Percentiles rank a stretch among this genome's conserved stretches.
Conservation (phyloP, 2,113 vertebrate genomes). For the Hystrix brachyura region DNA sequence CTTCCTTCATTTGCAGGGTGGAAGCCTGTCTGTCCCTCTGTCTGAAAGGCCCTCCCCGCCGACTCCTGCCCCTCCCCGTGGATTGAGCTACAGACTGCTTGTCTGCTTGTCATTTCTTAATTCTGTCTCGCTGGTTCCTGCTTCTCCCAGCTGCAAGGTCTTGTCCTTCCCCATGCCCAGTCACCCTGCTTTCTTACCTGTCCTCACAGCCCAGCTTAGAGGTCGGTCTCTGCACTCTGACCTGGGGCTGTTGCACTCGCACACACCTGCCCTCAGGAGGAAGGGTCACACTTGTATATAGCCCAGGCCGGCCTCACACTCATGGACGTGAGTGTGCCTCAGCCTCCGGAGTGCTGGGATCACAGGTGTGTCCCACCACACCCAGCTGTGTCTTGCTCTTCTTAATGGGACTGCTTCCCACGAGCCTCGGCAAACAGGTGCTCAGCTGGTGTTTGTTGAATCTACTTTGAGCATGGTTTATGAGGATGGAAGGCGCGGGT, state of each 20-base stretch:
- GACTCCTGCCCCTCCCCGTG: neutral
- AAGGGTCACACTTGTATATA: no score
- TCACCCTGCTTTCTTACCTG: neutral
- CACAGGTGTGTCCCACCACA: no score
- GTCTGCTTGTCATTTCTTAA: neutral
- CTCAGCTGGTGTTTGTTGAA: neutral
- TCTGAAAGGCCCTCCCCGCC: neutral
- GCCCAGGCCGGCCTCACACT: no score
- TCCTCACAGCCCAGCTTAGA: neutral
- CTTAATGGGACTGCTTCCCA: neutral
- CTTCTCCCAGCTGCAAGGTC: neutral
- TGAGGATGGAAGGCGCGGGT: neutral
- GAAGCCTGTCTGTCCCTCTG: neutral
- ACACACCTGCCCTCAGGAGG: no score
- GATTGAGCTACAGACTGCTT: neutral
- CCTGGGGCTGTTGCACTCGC: accelerated
- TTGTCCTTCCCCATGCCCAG: neutral
- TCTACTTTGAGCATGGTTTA: neutral
- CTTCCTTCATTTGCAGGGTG: neutral
- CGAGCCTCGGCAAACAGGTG: neutral
- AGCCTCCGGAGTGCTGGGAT: no score
- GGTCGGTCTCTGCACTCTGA: neutral
- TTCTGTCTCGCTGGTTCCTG: neutral
- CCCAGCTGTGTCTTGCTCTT: neutral
- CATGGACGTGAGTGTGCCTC: no score